Percentiles rank a stretch among this genome's conserved stretches.
Evolutionary conservation across 2,888 invertebrate species (phyloP).

Genomic region (Litoditis marina): DNA sequence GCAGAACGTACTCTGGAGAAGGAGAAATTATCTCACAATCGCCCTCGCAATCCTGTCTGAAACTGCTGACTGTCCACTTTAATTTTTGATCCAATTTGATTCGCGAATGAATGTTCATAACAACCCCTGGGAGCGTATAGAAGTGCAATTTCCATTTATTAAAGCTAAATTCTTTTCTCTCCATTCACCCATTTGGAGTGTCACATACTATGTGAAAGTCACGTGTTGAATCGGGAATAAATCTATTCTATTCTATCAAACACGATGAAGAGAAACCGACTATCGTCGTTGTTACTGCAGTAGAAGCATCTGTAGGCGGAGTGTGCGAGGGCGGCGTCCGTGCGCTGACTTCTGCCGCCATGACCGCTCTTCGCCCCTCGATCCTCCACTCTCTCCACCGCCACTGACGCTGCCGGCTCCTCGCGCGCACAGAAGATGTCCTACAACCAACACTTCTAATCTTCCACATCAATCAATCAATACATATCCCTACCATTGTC

Average conservation of each 20-base stretch:
- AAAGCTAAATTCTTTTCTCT: too few relatives aligned
- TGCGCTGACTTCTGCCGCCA: slow-evolving; percentile 15
- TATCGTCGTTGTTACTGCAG: slow-evolving; percentile 28
- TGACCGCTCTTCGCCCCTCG: slow-evolving; percentile 36
- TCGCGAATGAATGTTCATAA: too few relatives aligned
- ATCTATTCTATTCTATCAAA: too few relatives aligned
- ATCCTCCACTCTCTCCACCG: slow-evolving; percentile 13
- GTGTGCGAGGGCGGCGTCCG: slow-evolving; percentile 26
- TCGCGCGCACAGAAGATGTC: slow-evolving; percentile 13
- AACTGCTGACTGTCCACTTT: too few relatives aligned
- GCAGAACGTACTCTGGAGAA: slow-evolving; percentile 13
- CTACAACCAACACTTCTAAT: background rate
- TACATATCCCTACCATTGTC: too few relatives aligned
- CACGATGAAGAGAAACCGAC: slow-evolving; percentile 4
- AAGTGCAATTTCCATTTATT: background rate
- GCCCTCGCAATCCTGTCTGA: too few relatives aligned
- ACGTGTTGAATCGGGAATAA: too few relatives aligned
- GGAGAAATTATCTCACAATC: too few relatives aligned
- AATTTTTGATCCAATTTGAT: too few relatives aligned
- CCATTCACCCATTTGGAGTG: too few relatives aligned
- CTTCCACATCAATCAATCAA: background rate
- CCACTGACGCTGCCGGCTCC: background rate
- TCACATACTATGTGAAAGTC: too few relatives aligned
- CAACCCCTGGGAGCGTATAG: background rate
- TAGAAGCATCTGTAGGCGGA: slow-evolving; percentile 39